Base-by-base conservation (phyloP, 1,140 invertebrate genomes). In the Drosophila novamexicana region DNA sequence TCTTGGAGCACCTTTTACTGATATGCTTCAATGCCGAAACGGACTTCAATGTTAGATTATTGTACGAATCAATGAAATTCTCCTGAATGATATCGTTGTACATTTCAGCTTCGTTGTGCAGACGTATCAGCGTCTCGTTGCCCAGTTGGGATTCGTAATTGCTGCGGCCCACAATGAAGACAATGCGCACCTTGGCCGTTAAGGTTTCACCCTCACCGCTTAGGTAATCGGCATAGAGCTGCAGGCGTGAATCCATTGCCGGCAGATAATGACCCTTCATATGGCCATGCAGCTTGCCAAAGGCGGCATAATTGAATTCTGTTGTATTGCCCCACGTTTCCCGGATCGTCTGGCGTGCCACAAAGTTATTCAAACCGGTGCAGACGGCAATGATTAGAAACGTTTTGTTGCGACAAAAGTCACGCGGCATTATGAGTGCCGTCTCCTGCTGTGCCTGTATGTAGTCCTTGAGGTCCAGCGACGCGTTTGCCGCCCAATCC, bases 11-110 rank as follows among this genome's bases (percentile, higher is more conserved):
- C 74, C 95, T 94, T 7, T 93, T 93, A 1, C 93, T 94, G 6
- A 96, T 94, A 95, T 97, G 97, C 91, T 98, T 97, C 45, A 98
- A 92, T 92, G 97, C 94, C 94, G 97, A 95, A 12, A 97, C 94
- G 14, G 96, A 96, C 91, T 99, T 99, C 7, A 98, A 91, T 0
- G 97, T 98, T 54, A 99, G 93, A 94, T 99, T 99, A 91, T 97
- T 97, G 92, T 99, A 99, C 1, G 96, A 95, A 92, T 99, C 98
- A 9, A 96, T 88, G 90, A 98, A 98, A 58, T 95, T 95, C 92
- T 98, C 97, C 93, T 98, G 96, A 42, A 99, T 96, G n/a, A 99
- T 95, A 92, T 99, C 98, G 32, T 95, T 81, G 57, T 92, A 86
- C 29, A 78, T 74, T 22, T 91, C 76, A 14, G 82, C 72, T 69